Percentiles rank a stretch among this genome's conserved stretches.
Conservation (phyloP, 2,888 invertebrate genomes). For the Drosophila rubida region DNA sequence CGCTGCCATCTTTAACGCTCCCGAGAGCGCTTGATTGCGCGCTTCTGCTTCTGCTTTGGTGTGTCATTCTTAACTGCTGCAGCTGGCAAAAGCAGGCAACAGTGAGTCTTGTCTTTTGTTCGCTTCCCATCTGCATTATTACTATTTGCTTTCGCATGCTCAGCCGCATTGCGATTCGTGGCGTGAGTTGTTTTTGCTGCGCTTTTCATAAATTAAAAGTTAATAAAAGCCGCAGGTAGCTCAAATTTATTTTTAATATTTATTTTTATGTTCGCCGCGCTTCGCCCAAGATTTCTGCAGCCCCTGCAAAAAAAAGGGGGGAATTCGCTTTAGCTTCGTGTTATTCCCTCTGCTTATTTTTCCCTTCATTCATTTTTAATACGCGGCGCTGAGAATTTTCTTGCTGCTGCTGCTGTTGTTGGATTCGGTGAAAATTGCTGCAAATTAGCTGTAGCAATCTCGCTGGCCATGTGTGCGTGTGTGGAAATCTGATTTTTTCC, state of each 20-base stretch:
- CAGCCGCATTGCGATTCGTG: conserved; percentile 17
- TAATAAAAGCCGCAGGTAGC: conserved; percentile 75
- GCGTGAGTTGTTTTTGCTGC: conserved; percentile 46
- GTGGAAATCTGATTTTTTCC: conserved; percentile 40
- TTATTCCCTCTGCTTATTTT: conserved; percentile 9
- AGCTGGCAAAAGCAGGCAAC: no score
- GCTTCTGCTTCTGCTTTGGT: conserved; percentile 5
- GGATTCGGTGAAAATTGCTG: conserved; percentile 68
- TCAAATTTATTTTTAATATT: conserved; percentile 79
- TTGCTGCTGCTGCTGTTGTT: conserved; percentile 32
- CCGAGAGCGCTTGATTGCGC: neutral
- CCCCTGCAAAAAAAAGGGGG: no score
- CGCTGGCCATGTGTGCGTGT: conserved; percentile 16
- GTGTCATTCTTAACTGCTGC: neutral
- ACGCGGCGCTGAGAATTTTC: conserved; percentile 3
- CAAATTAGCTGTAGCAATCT: conserved; percentile 64
- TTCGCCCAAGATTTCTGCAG: conserved; percentile 30
- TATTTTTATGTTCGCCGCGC: conserved; percentile 65
- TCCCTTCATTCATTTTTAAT: conserved; percentile 16
- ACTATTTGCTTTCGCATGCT: conserved; percentile 14
- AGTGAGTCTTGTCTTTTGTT: no score
- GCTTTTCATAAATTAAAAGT: conserved; percentile 74
- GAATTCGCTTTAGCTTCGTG: conserved; percentile 6
- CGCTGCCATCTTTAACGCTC: neutral
- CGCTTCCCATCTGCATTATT: conserved; percentile 32